Evolutionary conservation across 64 coral and sea anemone genomes (phyloP), one percentile per base, ranked within the genome.

Genomic region (Dendronephthya gigantea): DNA sequence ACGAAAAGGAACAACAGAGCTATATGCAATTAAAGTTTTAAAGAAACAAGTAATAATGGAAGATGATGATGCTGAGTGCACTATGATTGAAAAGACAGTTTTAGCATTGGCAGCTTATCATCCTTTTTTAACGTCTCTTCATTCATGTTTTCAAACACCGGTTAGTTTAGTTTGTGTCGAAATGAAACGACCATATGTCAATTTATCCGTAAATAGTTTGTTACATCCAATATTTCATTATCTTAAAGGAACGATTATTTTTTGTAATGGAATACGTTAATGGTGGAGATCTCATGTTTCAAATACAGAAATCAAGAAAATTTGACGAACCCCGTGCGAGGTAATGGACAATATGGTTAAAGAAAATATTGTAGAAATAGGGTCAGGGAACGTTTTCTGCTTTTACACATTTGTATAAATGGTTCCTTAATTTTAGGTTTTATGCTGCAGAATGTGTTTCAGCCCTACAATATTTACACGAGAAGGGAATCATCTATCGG

Each of bases 201-300:
- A n/a, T n/a, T n/a, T n/a, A n/a, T n/a, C n/a, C n/a, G n/a, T n/a
- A n/a, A n/a, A n/a, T n/a, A n/a, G n/a, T n/a, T n/a, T n/a, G n/a
- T n/a, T n/a, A n/a, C n/a, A n/a, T n/a, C n/a, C n/a, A 33, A 0
- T 79, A 37, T 39, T 35, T 33, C 30, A 16, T 79, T 12, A 22
- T 79, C 9, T 36, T 79, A 34, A 49, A 98, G 95, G 95, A 93
- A 86, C 83, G 95, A n/a, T 82, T 98, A 59, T 98, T 91, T 62
- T 93, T 98, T 90, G 95, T 93, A n/a, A 98, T 98, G 95, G 95
- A 98, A 19, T 98, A 93, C 65, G 95, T 98, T 0, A 98, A 93
- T 83, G 95, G 95, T 37, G 95, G 95, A 14, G 95, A 98, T 69
- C 72, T 98, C 28, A 98, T 98, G 92, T 93, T 93, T 58, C 95